Evolutionary conservation across 2,888 invertebrate genomes (phyloP).

Genomic region (Pedicia rivosa): DNA sequence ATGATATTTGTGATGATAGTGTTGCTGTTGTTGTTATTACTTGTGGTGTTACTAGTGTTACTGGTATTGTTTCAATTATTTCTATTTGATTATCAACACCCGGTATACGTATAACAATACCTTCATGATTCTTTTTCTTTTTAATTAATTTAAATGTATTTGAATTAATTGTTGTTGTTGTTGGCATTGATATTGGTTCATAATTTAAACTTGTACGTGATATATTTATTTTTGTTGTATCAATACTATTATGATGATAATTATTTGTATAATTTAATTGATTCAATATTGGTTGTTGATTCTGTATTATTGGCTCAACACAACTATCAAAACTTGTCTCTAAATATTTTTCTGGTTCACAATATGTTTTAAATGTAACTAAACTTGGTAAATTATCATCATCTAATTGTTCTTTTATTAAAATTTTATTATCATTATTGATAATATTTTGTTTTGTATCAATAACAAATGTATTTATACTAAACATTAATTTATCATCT

Average conservation of each 20-base stretch:
- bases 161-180: slow-evolving; percentile 4
- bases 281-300: no score
- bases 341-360: slow-evolving; percentile 13
- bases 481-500: neutral
- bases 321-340: slow-evolving; percentile 16
- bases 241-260: slow-evolving; percentile 9
- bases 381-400: slow-evolving; percentile 9
- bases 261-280: no score
- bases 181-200: slow-evolving; percentile 7
- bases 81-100: slow-evolving; percentile 2
- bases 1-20: no score
- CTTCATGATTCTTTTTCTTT: slow-evolving; percentile 9
- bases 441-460: neutral
- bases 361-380: slow-evolving; percentile 17
- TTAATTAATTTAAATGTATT: slow-evolving; percentile 5
- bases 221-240: slow-evolving; percentile 11
- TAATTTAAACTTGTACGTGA: slow-evolving; percentile 16
- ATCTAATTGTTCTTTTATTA: slow-evolving; percentile 11
- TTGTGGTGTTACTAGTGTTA: no score
- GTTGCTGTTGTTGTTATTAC: no score
- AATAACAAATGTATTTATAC: neutral
- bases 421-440: neutral
- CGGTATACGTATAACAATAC: slow-evolving; percentile 16
- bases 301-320: slow-evolving; percentile 11
- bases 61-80: no score